phyloP scores from a whole-genome alignment of 1,140 invertebrate species.

The Brachionus koreanus region DNA sequence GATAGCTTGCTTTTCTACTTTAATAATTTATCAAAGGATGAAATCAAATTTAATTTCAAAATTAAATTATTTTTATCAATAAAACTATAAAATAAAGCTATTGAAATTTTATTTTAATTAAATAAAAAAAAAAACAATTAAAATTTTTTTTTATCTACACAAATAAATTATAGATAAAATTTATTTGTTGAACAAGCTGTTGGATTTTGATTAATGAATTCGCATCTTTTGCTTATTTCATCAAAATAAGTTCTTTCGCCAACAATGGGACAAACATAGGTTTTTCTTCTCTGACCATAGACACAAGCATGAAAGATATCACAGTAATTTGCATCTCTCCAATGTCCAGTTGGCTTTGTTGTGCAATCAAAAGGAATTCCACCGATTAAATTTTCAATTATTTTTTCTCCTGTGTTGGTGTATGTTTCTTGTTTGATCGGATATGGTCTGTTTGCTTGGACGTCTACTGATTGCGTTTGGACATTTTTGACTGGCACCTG shows the following conservation, averaged over 20 bases:
- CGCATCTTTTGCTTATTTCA: constrained; percentile 9
- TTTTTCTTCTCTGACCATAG: constrained; percentile 17
- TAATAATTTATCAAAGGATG: too few relatives aligned
- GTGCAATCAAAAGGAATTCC: constrained; percentile 42
- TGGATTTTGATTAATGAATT: constrained; percentile 29
- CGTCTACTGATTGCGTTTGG: not conserved
- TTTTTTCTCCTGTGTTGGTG: constrained; percentile 30
- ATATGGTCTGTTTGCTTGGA: not conserved
- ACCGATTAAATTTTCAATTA: constrained; percentile 37
- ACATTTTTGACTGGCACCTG: not conserved
- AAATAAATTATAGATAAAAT: not conserved
- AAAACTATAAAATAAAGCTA: too few relatives aligned
- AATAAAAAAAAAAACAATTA: not conserved
- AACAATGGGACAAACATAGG: constrained; percentile 8
- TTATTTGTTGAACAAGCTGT: not conserved
- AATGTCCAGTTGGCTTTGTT: constrained; percentile 21
- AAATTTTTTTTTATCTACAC: not conserved
- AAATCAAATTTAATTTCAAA: too few relatives aligned
- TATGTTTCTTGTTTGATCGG: constrained; percentile 5
- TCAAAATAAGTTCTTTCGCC: constrained; percentile 44
- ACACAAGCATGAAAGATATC: constrained; percentile 44
- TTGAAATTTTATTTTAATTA: not conserved
- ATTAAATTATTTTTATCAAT: not conserved
- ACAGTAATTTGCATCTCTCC: constrained; percentile 25
- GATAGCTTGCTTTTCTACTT: too few relatives aligned